Evolutionary conservation across 2,797 vertebrate species (phyloP), one percentile per base, ranked within the genome.

Genomic region (Epinephelus coioides): DNA sequence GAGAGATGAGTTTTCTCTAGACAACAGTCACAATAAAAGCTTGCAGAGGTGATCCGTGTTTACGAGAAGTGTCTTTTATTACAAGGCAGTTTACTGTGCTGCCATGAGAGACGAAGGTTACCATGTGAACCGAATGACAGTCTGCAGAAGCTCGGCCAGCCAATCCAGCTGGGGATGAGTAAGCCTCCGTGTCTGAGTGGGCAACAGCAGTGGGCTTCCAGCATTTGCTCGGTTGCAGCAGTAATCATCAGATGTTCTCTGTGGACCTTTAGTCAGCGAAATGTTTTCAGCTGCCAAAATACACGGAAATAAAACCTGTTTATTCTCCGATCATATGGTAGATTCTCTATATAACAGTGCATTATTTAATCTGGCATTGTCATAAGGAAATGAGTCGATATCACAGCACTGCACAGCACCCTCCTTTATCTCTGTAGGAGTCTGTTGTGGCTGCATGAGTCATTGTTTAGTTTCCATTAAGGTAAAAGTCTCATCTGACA

Each of bases 131-230:
- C 81, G 85, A 81, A 68, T 81, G 82, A 78, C 86, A 79, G 82
- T 91, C 85, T 87, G 84, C 68, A 65, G 83, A 78, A 84, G 73
- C 59, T 73, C 55, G 85, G 82, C 83, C 82, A 77, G 79, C 62
- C 69, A 72, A 79, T 90, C 78, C 85, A 89, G 90, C 89, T 87
- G 89, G 84, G 85, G 73, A 89, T 94, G 91, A 91, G 86, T 91
- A 86, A 92, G 85, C 86, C 83, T 68, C 76, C 11, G 73, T 67
- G 84, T 89, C 70, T 91, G 90, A 89, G 91, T 92, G 85, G 91
- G 91, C 86, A 86, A 70, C 80, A 80, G 76, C 79, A 78, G 62
- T 81, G 83, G 86, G 88, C 85, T 83, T 73, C 73, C 64, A 87
- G 69, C 90, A 19, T 87, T 91, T 87, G 84, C 86, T 83, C 50